phyloP scores from a whole-genome alignment of 2,888 invertebrate genomes.

The Lycocerus yunnanus region DNA sequence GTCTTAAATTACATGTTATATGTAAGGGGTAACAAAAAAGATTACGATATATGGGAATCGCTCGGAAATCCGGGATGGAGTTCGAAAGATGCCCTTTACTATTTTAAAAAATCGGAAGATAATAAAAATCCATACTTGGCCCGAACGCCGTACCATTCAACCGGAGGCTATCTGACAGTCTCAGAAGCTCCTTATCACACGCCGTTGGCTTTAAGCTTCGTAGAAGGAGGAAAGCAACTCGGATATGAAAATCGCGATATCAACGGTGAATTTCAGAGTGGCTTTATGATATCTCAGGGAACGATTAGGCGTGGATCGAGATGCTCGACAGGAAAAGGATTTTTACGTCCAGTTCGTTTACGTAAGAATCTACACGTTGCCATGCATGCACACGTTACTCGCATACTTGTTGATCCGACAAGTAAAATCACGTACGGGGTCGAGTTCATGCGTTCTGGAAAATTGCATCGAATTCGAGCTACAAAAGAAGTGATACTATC shows the following conservation, averaged over 20 bases:
- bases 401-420: slow-evolving; percentile 72
- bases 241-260: slow-evolving; percentile 87
- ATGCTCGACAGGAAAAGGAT: slow-evolving; percentile 89
- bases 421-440: slow-evolving; percentile 82
- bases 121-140: slow-evolving; percentile 84
- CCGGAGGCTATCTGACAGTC: slow-evolving; percentile 81
- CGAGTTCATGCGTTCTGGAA: slow-evolving; percentile 76
- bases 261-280: slow-evolving; percentile 84
- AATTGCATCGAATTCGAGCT: slow-evolving; percentile 74
- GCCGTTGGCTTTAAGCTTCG: slow-evolving; percentile 78
- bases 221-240: slow-evolving; percentile 70
- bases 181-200: slow-evolving; percentile 88
- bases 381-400: slow-evolving; percentile 79
- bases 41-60: slow-evolving; percentile 89
- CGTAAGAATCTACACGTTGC: slow-evolving; percentile 84
- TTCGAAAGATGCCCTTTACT: slow-evolving; percentile 75
- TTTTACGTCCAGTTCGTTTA: slow-evolving; percentile 76
- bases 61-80: slow-evolving; percentile 90
- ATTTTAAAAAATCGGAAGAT: slow-evolving; percentile 91
- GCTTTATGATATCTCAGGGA: slow-evolving; percentile 87
- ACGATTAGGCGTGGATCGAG: slow-evolving; percentile 78
- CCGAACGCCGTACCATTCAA: slow-evolving; percentile 77
- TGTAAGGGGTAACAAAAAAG: slow-evolving; percentile 83
- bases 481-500: slow-evolving; percentile 86
- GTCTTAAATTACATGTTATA: slow-evolving; percentile 93